Conservation (phyloP, 2,888 invertebrate species). For the Himalopsyche kuldschensis region DNA sequence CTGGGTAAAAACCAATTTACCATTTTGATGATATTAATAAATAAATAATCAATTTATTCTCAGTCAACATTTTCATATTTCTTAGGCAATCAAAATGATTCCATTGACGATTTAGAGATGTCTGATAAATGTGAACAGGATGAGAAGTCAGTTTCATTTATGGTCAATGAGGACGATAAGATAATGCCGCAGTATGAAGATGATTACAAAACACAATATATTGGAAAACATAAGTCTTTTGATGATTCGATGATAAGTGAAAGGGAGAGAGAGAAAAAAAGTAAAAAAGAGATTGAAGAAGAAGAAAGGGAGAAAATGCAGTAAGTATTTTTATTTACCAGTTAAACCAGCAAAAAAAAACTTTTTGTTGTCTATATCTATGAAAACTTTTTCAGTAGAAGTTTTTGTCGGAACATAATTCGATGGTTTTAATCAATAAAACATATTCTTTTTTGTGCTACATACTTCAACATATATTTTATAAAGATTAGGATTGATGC, state of each 20-base stretch:
- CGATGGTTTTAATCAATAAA: no score
- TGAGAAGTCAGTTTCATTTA: constrained; percentile 43
- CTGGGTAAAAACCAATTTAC: neutral
- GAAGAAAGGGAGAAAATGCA: constrained; percentile 97
- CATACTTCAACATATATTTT: no score
- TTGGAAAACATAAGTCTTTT: constrained; percentile 31
- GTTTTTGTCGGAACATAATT: no score
- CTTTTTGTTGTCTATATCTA: no score
- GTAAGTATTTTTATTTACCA: constrained; percentile 69
- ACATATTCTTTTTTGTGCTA: no score
- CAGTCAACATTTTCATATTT: neutral
- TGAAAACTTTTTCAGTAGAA: no score
- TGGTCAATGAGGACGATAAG: constrained; percentile 31
- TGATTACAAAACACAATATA: neutral
- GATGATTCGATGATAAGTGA: constrained; percentile 56
- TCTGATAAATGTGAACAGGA: constrained; percentile 43
- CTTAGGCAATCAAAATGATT: constrained; percentile 14
- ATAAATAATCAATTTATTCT: neutral
- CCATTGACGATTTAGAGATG: constrained; percentile 1
- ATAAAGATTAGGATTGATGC: no score
- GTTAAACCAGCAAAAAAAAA: no score
- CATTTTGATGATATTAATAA: neutral
- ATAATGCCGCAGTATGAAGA: constrained; percentile 23
- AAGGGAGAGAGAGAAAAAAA: constrained; percentile 70
- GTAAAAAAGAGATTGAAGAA: constrained; percentile 84